phyloP scores from a whole-genome alignment of 2,113 vertebrate species.

The Callochromis pleurospilus region DNA sequence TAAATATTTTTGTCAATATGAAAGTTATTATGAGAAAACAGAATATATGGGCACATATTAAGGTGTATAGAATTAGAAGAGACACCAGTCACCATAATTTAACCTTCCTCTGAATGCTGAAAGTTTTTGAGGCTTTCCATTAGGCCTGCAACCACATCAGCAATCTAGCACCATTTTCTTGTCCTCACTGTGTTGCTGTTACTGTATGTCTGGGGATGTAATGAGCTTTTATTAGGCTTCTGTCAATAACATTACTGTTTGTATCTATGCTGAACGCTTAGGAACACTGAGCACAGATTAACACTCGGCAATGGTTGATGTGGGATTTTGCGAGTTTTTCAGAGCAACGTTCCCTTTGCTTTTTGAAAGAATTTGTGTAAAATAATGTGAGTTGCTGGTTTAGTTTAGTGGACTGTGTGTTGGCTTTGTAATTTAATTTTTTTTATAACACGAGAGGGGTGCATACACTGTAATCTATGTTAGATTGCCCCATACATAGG shows the following conservation, averaged over 20 bases:
- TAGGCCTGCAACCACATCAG: conserved; percentile 8
- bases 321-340: not conserved
- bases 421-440: not conserved
- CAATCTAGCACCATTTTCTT: not conserved
- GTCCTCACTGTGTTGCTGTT: not conserved
- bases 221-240: conserved; percentile 47
- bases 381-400: not conserved
- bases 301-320: not conserved
- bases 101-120: not conserved
- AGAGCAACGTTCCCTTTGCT: not conserved
- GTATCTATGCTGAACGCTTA: not conserved
- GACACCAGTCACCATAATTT: not conserved
- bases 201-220: not conserved
- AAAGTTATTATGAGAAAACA: not conserved
- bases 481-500: not conserved
- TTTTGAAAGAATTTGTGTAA: not conserved
- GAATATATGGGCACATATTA: not conserved
- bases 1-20: not conserved
- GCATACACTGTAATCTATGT: not conserved
- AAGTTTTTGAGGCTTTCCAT: conserved; percentile 25
- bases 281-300: not conserved
- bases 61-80: not conserved
- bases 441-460: not conserved
- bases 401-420: not conserved
- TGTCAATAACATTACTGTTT: conserved; percentile 20